Conservation (phyloP, 2,113 vertebrate species). For the Orthonyx spaldingii region DNA sequence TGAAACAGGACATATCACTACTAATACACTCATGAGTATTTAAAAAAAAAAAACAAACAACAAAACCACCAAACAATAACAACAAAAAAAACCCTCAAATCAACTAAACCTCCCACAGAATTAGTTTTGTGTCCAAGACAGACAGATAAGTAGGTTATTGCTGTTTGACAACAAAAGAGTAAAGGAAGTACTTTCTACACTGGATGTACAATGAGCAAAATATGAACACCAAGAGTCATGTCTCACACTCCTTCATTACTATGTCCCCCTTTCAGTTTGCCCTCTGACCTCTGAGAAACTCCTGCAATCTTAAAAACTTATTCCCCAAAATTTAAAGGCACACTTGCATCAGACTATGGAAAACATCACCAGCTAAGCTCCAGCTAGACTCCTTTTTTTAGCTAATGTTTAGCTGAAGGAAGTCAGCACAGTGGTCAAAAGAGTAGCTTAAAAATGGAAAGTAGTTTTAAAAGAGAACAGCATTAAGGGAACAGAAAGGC, state of each 20-base stretch:
- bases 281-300: background rate
- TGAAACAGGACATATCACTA: background rate
- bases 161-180: background rate
- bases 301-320: background rate
- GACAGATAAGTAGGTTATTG: background rate
- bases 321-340: background rate
- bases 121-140: background rate
- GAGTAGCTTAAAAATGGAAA: background rate
- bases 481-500: background rate
- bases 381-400: background rate
- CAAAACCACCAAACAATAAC: background rate
- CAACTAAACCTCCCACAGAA: background rate
- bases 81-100: background rate
- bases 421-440: background rate
- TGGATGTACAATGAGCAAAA: background rate
- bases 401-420: background rate
- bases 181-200: background rate
- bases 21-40: background rate
- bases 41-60: background rate
- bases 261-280: background rate
- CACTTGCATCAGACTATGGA: background rate
- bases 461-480: background rate
- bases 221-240: fast-evolving
- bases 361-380: background rate
- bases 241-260: background rate